A percentile compares a stretch with the other conserved stretches of the same genome.
phyloP scores from a whole-genome alignment of 1,140 invertebrate species.

The Palaemon carinicauda region DNA sequence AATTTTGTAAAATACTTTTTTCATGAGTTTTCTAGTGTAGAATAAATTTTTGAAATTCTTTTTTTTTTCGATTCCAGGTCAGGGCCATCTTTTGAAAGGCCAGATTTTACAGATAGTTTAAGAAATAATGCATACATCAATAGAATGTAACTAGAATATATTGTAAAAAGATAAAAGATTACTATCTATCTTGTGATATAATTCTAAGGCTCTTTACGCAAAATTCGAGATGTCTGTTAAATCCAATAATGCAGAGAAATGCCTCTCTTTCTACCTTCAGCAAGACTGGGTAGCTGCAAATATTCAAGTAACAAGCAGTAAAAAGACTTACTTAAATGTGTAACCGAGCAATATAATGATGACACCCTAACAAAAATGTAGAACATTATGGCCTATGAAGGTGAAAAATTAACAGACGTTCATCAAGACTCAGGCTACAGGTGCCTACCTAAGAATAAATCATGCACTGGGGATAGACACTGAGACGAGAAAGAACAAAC shows the following conservation, averaged over 20 bases:
- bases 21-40: no score
- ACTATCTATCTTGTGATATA: neutral
- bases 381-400: neutral
- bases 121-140: no score
- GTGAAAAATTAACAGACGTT: neutral
- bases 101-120: no score
- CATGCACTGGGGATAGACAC: no score
- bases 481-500: no score
- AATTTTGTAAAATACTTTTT: neutral
- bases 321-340: neutral
- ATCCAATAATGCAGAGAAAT: neutral
- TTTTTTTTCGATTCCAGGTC: no score
- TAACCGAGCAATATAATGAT: neutral
- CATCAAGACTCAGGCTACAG: neutral
- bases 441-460: no score
- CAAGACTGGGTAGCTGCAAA: neutral
- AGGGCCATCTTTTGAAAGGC: no score
- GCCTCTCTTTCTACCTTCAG: neutral
- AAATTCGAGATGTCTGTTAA: neutral
- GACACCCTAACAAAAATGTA: neutral
- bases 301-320: neutral
- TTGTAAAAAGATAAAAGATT: neutral
- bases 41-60: no score
- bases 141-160: neutral
- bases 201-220: neutral